Base-by-base conservation (phyloP, 2,113 vertebrate species). In the Astatotilapia flaviijosephi region DNA sequence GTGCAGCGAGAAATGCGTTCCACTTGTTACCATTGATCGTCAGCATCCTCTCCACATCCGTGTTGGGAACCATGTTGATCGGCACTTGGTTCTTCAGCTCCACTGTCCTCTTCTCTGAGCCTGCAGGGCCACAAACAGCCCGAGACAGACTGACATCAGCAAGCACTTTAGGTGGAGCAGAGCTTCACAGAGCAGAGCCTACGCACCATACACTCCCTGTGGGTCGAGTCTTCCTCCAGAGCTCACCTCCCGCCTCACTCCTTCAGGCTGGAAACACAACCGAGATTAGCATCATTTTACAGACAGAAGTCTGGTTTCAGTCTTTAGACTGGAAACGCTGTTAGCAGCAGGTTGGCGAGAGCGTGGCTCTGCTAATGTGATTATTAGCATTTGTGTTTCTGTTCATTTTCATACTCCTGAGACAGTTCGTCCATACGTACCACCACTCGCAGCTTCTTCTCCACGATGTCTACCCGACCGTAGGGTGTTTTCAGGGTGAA, bases 401-500 rank as follows among this genome's bases (percentile, higher is more conserved):
- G 65, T 42, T 9, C 33, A 65, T 19, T 65, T 35, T 35, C 60
- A 65, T 65, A 65, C 17, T 5, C 31, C 60, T 65, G 60, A 35
- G 31, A 62, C 31, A 35, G 17, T 62, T 9, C 19, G 5, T 56
- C 0, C 7, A 6, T 73, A 82, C 86, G 2, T 51, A 99, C 98
- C 97, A 97, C 94, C 1, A 99, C 98, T n/a, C 95, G 94, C 5
- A 99, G 93, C 6, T 90, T 97, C 96, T 97, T 98, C 82, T 83
- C 19, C 31, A 98, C 86, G 6, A 98, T 40, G 88, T 98, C 97
- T 5, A 3, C 89, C 23, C 0, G 1, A 12, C 90, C 87, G 1
- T 35, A 0, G 0, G 2, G 9, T 6, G 94, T 95, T 56, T 56
- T 86, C 79, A 99, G 75, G 0, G 97, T 97, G 37, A 99, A 98